Evolutionary conservation across 92 coral and sea anemone species (phyloP).

Genomic region (Epizoanthus scotinus): DNA sequence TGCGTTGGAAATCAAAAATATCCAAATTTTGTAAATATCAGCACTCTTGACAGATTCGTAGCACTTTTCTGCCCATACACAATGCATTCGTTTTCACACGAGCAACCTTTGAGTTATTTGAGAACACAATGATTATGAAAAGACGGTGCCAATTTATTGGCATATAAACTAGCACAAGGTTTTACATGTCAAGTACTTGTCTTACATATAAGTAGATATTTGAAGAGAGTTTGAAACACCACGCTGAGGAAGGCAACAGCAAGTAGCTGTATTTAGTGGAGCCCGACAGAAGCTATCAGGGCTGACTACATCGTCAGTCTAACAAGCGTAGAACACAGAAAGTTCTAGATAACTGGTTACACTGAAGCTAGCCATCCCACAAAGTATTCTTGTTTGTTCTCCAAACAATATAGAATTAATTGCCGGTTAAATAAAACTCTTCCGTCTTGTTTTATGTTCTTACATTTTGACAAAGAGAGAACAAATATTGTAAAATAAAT

Average conservation of each 20-base stretch:
- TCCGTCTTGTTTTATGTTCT: background rate
- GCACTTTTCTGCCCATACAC: background rate
- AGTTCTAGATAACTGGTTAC: no score
- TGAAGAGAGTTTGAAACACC: no score
- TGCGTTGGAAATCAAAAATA: background rate
- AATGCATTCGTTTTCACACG: background rate
- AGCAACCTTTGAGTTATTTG: background rate
- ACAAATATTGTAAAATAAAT: background rate
- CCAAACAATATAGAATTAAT: background rate
- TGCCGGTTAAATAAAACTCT: background rate
- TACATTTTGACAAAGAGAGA: background rate
- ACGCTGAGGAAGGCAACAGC: no score
- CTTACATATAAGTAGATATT: background rate
- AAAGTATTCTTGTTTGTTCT: background rate
- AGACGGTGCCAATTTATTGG: background rate
- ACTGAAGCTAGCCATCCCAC: no score
- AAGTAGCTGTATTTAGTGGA: no score
- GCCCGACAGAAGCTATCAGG: no score
- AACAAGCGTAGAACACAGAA: no score
- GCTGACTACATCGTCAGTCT: no score
- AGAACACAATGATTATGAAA: background rate
- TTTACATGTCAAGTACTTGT: slow-evolving; percentile 3
- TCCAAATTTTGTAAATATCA: background rate
- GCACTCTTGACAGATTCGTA: background rate
- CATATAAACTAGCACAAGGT: background rate